Conservation (phyloP, 2,797 vertebrate genomes). For the Pipistrellus pipistrellus region DNA sequence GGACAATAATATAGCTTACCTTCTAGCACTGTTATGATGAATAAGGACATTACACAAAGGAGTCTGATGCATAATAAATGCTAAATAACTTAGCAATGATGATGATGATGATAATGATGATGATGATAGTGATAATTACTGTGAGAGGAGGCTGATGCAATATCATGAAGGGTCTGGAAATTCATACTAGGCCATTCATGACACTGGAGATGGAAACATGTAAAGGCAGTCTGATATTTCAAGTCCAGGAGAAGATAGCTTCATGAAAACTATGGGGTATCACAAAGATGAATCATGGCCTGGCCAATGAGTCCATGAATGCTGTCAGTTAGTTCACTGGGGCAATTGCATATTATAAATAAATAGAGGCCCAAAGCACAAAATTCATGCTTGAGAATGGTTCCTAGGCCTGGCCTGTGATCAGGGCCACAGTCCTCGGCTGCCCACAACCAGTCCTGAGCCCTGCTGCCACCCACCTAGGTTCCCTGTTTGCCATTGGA, state of each 20-base stretch:
- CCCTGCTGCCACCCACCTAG: too few relatives aligned
- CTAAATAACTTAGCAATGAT: not conserved
- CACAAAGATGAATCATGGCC: slow-evolving; percentile 45
- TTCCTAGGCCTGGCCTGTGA: too few relatives aligned
- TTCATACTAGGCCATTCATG: not conserved
- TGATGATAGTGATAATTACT: not conserved
- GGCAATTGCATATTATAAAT: not conserved
- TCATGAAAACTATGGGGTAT: not conserved
- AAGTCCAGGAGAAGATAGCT: not conserved
- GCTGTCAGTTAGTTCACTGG: not conserved
- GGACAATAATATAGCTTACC: not conserved
- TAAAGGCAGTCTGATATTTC: slow-evolving; percentile 39
- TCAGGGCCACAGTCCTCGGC: too few relatives aligned
- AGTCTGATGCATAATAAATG: slow-evolving; percentile 43
- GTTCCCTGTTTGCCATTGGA: too few relatives aligned
- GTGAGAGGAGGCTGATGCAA: not conserved
- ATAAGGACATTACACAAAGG: not conserved
- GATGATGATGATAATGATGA: not conserved
- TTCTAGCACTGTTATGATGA: slow-evolving; percentile 1
- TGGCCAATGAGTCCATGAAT: not conserved
- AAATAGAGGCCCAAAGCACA: not conserved
- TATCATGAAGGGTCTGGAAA: not conserved
- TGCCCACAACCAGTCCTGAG: too few relatives aligned
- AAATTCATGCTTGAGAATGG: too few relatives aligned
- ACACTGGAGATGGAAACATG: slow-evolving; percentile 6